These are phyloP conservation scores for Harpagifer antarcticus DNA, from an alignment of 2,797 vertebrate genomes.

Conservation along the genomic window DNA sequence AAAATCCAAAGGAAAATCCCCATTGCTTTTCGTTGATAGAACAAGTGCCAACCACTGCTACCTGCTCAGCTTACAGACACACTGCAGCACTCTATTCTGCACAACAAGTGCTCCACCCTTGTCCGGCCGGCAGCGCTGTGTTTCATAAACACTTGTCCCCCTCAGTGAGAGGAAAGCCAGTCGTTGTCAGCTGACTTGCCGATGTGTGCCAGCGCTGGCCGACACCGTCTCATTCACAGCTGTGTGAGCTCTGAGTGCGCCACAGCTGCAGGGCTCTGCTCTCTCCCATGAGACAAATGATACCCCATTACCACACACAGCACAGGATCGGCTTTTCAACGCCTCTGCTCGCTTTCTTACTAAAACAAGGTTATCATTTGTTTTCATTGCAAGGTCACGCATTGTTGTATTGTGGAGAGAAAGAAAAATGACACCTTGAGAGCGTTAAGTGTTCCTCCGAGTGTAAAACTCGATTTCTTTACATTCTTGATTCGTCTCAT, in stretches of 20 bases:
- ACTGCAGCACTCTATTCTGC: neutral
- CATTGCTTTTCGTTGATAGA: no score
- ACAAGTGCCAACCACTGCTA: no score
- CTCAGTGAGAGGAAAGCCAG: constrained; percentile 36
- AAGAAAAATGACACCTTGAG: neutral
- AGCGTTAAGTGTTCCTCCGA: constrained; percentile 6
- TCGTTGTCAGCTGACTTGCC: constrained; percentile 50
- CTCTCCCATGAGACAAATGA: constrained; percentile 69
- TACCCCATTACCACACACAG: constrained; percentile 64
- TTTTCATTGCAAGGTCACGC: constrained; percentile 25
- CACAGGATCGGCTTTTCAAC: constrained; percentile 53
- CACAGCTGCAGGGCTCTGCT: constrained; percentile 73
- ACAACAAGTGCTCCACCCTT: neutral
- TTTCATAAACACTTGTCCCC: constrained; percentile 20
- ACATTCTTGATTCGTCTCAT: constrained; percentile 28
- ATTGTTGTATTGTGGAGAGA: constrained; percentile 1
- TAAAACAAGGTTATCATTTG: constrained; percentile 59
- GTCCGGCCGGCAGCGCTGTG: neutral
- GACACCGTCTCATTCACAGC: constrained; percentile 61
- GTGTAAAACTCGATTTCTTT: constrained; percentile 13
- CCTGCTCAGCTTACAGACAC: no score
- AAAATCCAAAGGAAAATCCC: no score
- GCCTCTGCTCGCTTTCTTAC: constrained; percentile 37
- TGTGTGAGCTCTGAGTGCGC: constrained; percentile 57
- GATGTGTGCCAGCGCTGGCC: constrained; percentile 54